These are phyloP conservation scores for Perodicticus potto DNA, from an alignment of 2,797 vertebrate genomes.

Conservation along the genomic window DNA sequence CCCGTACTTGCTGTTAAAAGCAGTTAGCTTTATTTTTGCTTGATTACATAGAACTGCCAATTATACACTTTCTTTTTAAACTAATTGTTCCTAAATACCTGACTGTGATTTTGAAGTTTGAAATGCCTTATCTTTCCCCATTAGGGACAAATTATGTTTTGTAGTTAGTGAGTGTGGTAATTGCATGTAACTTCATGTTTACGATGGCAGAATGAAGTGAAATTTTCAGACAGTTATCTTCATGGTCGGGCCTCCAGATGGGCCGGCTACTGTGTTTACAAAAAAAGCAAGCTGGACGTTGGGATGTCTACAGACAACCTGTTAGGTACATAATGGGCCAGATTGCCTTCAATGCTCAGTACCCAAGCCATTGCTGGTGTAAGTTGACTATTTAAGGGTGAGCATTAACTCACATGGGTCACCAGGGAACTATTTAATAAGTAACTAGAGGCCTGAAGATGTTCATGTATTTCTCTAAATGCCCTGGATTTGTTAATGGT, in stretches of 20 bases:
- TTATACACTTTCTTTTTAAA: neutral
- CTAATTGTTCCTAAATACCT: neutral
- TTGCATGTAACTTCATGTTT: neutral
- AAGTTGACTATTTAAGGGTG: constrained; percentile 63
- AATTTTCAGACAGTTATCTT: constrained; percentile 51
- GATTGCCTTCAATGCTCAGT: constrained; percentile 11
- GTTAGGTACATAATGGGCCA: constrained; percentile 7
- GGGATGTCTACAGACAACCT: constrained; percentile 6
- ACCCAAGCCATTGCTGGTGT: neutral
- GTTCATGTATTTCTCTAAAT: constrained; percentile 64
- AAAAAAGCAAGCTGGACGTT: neutral
- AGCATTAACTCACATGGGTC: constrained; percentile 66
- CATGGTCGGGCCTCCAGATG: neutral
- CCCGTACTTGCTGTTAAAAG: constrained; percentile 33
- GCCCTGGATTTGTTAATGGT: constrained; percentile 52
- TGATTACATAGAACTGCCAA: neutral
- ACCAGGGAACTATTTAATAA: constrained; percentile 77
- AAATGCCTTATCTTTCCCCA: neutral
- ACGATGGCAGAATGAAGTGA: neutral
- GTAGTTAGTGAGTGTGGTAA: neutral
- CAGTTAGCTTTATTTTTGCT: constrained; percentile 42
- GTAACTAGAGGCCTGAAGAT: constrained; percentile 70
- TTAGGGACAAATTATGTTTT: constrained; percentile 9
- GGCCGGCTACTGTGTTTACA: constrained; percentile 37
- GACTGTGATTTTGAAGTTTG: neutral